Evolutionary conservation across 2,797 vertebrate genomes (phyloP).

Genomic region (Anisognathus igniventris): DNA sequence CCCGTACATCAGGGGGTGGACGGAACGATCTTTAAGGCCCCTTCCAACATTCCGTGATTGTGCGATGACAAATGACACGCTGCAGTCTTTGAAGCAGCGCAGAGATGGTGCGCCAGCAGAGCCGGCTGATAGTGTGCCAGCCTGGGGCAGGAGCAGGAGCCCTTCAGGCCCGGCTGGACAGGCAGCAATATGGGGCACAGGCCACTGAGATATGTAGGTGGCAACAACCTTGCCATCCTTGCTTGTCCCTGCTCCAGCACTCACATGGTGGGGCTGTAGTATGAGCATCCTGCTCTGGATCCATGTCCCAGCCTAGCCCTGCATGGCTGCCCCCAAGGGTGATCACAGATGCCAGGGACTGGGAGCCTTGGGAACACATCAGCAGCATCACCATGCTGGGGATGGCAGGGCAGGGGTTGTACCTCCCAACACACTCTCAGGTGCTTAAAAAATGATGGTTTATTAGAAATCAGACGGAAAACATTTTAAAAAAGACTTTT

Average conservation of each 20-base stretch:
- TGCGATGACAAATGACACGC: fast-evolving
- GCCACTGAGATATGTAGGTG: fast-evolving
- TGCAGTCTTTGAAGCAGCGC: background rate
- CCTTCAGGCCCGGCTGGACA: background rate
- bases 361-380: fast-evolving
- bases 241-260: background rate
- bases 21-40: background rate
- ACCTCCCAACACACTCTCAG: no score
- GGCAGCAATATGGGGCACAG: background rate
- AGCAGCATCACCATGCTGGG: background rate
- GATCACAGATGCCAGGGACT: background rate
- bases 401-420: background rate
- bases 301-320: background rate
- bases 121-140: no score
- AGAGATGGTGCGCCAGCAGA: background rate
- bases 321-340: background rate
- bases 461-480: conserved; percentile 17
- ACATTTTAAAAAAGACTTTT: background rate
- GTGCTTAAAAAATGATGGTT: background rate
- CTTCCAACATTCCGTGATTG: background rate
- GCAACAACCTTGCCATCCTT: background rate
- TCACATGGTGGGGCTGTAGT: no score
- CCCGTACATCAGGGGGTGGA: fast-evolving
- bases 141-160: background rate
- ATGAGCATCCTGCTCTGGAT: background rate